Evolutionary conservation across 2,113 vertebrate genomes (phyloP).

Genomic region (Hippocampus abdominalis): DNA sequence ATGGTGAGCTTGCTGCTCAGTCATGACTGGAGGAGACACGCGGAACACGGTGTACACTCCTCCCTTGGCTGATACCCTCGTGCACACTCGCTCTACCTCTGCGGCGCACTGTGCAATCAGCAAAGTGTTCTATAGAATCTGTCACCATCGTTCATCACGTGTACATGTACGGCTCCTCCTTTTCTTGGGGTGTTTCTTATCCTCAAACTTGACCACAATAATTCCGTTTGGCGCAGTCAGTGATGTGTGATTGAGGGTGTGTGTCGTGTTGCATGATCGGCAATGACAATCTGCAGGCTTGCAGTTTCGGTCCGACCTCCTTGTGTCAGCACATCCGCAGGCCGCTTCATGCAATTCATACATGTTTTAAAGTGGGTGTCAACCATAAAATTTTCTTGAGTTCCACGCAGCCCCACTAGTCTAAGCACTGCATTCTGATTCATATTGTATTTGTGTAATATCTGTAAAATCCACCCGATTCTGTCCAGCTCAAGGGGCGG

Average conservation of each 20-base stretch:
- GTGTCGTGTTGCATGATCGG: slow-evolving; percentile 10
- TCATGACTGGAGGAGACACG: slow-evolving; percentile 64
- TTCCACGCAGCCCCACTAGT: too few species aligned
- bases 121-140: not conserved
- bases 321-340: slow-evolving; percentile 47
- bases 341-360: not conserved
- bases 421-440: too few species aligned
- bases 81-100: slow-evolving; percentile 8
- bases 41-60: slow-evolving; percentile 56
- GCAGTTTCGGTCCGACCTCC: slow-evolving; percentile 26
- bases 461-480: too few species aligned
- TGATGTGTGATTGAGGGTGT: not conserved
- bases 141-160: not conserved
- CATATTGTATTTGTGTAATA: too few species aligned
- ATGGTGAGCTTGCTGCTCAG: slow-evolving; percentile 66
- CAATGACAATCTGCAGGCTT: slow-evolving; percentile 26
- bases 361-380: not conserved
- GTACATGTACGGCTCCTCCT: not conserved
- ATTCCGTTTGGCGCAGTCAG: not conserved
- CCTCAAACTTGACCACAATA: not conserved
- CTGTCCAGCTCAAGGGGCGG: too few species aligned
- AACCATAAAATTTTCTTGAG: too few species aligned
- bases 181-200: not conserved
- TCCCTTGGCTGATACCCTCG: slow-evolving; percentile 25
- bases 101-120: slow-evolving; percentile 11